Evolutionary conservation across 2,113 vertebrate genomes (phyloP).

Genomic region (Corydoras sp.): DNA sequence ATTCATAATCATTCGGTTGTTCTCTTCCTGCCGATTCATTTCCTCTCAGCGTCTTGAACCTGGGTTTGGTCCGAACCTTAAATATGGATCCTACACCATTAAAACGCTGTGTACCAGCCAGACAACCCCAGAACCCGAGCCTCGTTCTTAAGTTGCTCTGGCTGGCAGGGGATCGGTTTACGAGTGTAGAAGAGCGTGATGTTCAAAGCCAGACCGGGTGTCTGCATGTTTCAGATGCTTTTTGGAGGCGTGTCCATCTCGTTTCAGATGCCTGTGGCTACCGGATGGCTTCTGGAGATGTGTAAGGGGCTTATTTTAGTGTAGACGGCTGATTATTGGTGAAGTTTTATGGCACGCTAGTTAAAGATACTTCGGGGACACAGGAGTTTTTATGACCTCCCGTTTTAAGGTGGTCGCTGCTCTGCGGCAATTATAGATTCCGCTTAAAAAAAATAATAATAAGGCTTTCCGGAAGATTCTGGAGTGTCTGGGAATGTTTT

Average conservation of each 20-base stretch:
- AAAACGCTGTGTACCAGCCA: neutral
- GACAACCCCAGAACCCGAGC: neutral
- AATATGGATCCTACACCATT: neutral
- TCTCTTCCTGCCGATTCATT: neutral
- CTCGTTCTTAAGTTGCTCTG: neutral
- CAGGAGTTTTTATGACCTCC: too few relatives aligned
- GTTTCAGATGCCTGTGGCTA: neutral
- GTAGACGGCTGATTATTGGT: too few relatives aligned
- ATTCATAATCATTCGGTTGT: too few relatives aligned
- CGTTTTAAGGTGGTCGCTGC: too few relatives aligned
- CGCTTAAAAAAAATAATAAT: too few relatives aligned
- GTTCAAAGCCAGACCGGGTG: neutral
- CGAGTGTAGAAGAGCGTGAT: neutral
- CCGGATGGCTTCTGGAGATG: neutral
- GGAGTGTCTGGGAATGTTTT: too few relatives aligned
- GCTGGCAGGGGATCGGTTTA: constrained; percentile 7
- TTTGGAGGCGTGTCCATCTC: neutral
- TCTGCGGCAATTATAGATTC: too few relatives aligned
- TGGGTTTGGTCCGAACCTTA: neutral
- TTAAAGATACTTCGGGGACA: neutral
- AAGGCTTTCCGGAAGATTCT: too few relatives aligned
- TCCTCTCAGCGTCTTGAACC: neutral
- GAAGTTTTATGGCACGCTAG: neutral
- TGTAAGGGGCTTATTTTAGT: neutral
- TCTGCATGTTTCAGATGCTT: constrained; percentile 1